phyloP scores from a whole-genome alignment of 2,888 invertebrate genomes.

The Craniophora ligustri region DNA sequence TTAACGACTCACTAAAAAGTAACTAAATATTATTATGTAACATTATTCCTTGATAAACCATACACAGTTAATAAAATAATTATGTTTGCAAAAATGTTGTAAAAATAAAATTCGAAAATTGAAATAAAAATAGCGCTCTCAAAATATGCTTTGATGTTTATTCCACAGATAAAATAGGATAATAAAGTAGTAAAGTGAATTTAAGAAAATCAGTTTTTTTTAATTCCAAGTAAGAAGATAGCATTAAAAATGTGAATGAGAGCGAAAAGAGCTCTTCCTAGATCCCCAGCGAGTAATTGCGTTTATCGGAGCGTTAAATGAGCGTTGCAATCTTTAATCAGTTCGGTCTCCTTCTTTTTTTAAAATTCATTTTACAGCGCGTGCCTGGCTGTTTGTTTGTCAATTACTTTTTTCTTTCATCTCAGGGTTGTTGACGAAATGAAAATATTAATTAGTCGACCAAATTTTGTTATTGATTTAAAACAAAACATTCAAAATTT shows the following conservation, averaged over 20 bases:
- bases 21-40: constrained; percentile 25
- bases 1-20: constrained; percentile 27
- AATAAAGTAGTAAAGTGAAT: constrained; percentile 46
- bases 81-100: not conserved
- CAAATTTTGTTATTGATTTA: constrained; percentile 1
- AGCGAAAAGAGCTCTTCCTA: constrained; percentile 69
- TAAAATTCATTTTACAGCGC: constrained; percentile 58
- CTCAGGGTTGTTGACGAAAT: constrained; percentile 16
- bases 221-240: constrained; percentile 52
- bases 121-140: not conserved
- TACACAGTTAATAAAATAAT: too few species aligned
- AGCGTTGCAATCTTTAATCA: constrained; percentile 84
- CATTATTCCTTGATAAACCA: constrained; percentile 5
- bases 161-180: constrained; percentile 29
- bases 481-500: not conserved
- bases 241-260: constrained; percentile 66
- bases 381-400: constrained; percentile 58
- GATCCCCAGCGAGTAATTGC: constrained; percentile 76
- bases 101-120: not conserved
- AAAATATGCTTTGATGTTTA: not conserved
- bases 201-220: constrained; percentile 42
- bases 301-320: constrained; percentile 86
- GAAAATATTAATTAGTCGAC: not conserved
- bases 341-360: constrained; percentile 66
- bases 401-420: constrained; percentile 46